phyloP scores from a whole-genome alignment of 37 sponge, comb jelly and placozoan species.

The Aplysina aerophoba region DNA sequence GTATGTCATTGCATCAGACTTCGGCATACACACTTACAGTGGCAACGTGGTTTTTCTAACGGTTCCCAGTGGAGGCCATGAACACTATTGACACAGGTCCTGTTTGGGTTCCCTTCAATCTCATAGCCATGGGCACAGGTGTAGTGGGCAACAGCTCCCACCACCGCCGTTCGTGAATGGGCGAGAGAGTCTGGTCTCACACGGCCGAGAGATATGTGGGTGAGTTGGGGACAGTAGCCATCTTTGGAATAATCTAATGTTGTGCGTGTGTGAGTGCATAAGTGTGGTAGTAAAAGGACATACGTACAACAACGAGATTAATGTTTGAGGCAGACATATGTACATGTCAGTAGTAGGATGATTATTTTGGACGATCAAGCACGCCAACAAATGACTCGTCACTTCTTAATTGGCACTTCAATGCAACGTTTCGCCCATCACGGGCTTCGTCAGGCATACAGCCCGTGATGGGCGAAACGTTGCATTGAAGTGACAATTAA shows the following conservation, averaged over 20 bases:
- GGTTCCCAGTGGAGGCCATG: constrained; percentile 5
- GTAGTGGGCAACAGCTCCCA: constrained; percentile 11
- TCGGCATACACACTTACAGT: not conserved
- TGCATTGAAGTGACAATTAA: too few species aligned
- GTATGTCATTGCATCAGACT: too few species aligned
- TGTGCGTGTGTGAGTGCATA: not conserved
- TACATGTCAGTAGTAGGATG: too few species aligned
- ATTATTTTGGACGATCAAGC: too few species aligned
- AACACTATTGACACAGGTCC: constrained; percentile 1
- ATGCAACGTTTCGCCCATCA: too few species aligned
- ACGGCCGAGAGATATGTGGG: not conserved
- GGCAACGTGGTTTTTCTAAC: not conserved
- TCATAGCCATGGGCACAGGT: constrained; percentile 1
- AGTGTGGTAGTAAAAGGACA: not conserved
- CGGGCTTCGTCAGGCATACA: too few species aligned
- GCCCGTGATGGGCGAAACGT: too few species aligned
- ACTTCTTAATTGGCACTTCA: too few species aligned
- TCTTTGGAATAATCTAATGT: constrained; percentile 20
- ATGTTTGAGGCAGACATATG: too few species aligned
- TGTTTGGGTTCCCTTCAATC: not conserved
- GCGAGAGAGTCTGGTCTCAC: not conserved
- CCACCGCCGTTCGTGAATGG: not conserved
- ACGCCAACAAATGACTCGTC: too few species aligned
- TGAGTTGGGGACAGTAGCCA: constrained; percentile 10
- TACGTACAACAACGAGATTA: too few species aligned